Conservation (phyloP, 2,888 invertebrate genomes). For the Agrotis exclamationis region DNA sequence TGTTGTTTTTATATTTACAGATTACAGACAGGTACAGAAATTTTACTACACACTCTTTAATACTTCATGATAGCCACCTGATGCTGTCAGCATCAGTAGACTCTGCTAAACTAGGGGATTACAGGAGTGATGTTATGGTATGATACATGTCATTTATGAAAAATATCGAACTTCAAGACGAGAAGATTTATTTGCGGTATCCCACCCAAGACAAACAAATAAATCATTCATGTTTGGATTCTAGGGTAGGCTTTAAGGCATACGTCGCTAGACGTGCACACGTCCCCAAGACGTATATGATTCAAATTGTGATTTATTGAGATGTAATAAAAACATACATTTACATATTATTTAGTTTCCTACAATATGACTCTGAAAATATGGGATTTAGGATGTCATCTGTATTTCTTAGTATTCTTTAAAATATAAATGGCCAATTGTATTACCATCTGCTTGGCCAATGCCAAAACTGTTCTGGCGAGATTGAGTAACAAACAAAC, state of each 20-base stretch:
- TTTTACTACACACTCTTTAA: too few species aligned
- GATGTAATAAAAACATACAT: constrained; percentile 28
- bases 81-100: too few species aligned
- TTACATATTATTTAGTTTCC: constrained; percentile 42
- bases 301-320: constrained; percentile 40
- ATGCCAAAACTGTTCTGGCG: too few species aligned
- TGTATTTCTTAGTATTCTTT: not conserved
- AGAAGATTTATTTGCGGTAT: constrained; percentile 22
- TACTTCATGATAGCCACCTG: too few species aligned
- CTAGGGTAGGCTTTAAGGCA: constrained; percentile 3
- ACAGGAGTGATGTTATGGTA: too few species aligned
- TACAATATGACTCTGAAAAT: not conserved
- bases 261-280: not conserved
- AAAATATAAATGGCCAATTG: not conserved
- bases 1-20: too few species aligned
- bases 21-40: too few species aligned
- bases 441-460: too few species aligned
- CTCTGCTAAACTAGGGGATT: too few species aligned
- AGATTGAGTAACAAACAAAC: too few species aligned
- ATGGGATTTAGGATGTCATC: not conserved
- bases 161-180: not conserved
- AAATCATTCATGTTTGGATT: constrained; percentile 37
- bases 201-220: constrained; percentile 24
- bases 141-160: too few species aligned
- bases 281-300: constrained; percentile 4